Evolutionary conservation across 2,797 vertebrate genomes (phyloP), one percentile per base, ranked within the genome.

Genomic region (Leptatherina wallacei): DNA sequence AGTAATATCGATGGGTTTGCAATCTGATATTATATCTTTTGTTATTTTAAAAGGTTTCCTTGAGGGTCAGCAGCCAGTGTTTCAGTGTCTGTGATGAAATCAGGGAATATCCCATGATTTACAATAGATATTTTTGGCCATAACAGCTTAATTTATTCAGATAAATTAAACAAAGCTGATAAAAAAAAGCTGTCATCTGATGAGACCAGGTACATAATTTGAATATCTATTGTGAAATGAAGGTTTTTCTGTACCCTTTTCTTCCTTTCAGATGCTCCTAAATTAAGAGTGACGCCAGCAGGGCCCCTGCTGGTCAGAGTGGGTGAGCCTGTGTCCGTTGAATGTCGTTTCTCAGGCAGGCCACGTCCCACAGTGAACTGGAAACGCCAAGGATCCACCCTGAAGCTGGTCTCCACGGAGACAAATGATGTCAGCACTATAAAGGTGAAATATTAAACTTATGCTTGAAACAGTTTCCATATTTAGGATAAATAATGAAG

Each of bases 291-390:
- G 85, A 94, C 95, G 27, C 97, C 96, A 0, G 61, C 91, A 0
- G 95, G 96, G n/a, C 94, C 95, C 0, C 91, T 97, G 81, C 85
- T 58, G 0, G 93, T 97, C 80, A 93, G 85, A 47, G 90, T 91
- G 0, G 98, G 97, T 2, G 95, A 95, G 6, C 73, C 93, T 0
- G 65, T 96, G 68, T 93, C 94, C 22, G 84, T 99, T 84, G 96
- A 95, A 56, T 99, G 98, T 75, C 87, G 90, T 0, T 96, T 94
- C 35, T 84, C 92, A 0, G 98, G 98, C 0, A 96, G 95, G 35
- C 97, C 98, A 0, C 94, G 91, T 1, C 95, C 97, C 0, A 89
- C 92, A 1, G 69, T 97, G 36, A 93, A 88, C 59, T 99, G 98
- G 98, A 95, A 94, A 90, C 95, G 95, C 3, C 73, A 93, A 2